Evolutionary conservation across 2,113 vertebrate species (phyloP), one percentile per base, ranked within the genome.

Genomic region (Anguilla japonica): DNA sequence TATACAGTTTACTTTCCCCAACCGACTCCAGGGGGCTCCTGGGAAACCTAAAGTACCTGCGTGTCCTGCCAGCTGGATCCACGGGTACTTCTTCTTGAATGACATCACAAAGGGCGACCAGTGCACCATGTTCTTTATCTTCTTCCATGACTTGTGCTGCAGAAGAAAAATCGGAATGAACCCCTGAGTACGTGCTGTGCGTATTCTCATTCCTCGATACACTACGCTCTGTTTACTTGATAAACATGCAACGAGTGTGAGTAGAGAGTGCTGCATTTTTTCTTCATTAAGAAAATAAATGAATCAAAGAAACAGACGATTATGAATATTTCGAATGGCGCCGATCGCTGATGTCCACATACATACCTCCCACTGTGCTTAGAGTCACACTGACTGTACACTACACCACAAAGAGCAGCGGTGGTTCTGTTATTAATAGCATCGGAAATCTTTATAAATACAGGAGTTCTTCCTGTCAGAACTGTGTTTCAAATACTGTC

Each of bases 61-160:
- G 0, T 99, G 98, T 50, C 98, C 98, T 0, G 98, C 98, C 92
- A 99, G 95, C 93, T 99, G 98, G 90, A 99, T 98, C 98, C 98
- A 99, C 85, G 98, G 98, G 88, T 99, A 99, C 88, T 99, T 99
- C 95, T 99, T 99, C 95, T 99, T 99, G 96, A 99, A 99, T 93
- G 98, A 99, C 98, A 99, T 99, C 85, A 99, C 97, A 88, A 99
- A 98, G 0, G 98, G 98, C 1, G 98, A 99, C 98, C 98, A 99
- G 87, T 99, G 98, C 90, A 99, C 97, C 98, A 99, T 98, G 94
- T 99, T 99, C 90, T 99, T 99, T 92, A 99, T 99, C 94, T 99
- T 99, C 94, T 97, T 96, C 98, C 98, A 99, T 93, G 98, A 99
- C 89, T 99, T 99, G 96, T 98, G 98, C 98, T 99, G 88, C 83